Conservation (phyloP, 1,140 invertebrate genomes). For the Zaprionus kolodkinae region DNA sequence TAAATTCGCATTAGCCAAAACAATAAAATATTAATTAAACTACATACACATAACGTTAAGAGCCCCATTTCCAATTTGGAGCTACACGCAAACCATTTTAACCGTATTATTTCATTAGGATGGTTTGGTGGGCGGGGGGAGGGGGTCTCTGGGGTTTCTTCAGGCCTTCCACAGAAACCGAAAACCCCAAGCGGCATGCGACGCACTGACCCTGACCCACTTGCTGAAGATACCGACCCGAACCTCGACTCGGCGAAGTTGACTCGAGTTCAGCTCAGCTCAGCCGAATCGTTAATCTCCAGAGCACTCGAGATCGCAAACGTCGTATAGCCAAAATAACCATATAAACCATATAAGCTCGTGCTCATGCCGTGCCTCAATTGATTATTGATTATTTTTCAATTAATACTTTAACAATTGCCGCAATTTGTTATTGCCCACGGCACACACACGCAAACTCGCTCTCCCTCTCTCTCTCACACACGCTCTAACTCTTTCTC, state of each 20-base stretch:
- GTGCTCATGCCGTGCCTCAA: conserved; percentile 57
- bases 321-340: conserved; percentile 56
- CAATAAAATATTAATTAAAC: conserved; percentile 66
- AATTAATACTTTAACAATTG: conserved; percentile 72
- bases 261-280: conserved; percentile 32
- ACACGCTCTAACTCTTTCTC: conserved; percentile 13
- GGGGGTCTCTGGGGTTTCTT: conserved; percentile 12
- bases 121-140: background rate
- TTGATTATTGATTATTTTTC: conserved; percentile 57
- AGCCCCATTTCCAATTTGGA: conserved; percentile 45
- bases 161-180: conserved; percentile 42
- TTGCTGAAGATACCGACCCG: conserved; percentile 68
- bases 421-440: conserved; percentile 67
- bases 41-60: conserved; percentile 56
- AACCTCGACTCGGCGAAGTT: conserved; percentile 22
- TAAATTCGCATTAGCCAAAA: conserved; percentile 61
- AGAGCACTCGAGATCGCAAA: conserved; percentile 61
- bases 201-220: conserved; percentile 75
- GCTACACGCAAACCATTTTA: conserved; percentile 49
- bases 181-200: conserved; percentile 60
- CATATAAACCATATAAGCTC: conserved; percentile 49
- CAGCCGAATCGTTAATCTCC: conserved; percentile 71
- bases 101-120: conserved; percentile 20
- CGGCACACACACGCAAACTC: conserved; percentile 29
- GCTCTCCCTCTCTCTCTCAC: conserved; percentile 11